Percentiles rank a stretch among this genome's conserved stretches.
Evolutionary conservation across 2,797 vertebrate species (phyloP).

Genomic region (Hydrophis major): DNA sequence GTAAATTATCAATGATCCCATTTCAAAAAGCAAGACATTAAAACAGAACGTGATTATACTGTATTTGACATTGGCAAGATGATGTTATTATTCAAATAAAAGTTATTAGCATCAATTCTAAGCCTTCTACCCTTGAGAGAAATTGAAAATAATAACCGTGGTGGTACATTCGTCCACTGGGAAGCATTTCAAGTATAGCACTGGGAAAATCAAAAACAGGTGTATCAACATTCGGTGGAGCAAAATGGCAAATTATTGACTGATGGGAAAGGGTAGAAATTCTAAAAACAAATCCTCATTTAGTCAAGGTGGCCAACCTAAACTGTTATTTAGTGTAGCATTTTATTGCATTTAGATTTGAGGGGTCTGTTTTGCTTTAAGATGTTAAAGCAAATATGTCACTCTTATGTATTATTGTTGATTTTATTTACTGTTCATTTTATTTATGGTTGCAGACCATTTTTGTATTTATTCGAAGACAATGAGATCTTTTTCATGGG

Average conservation of each 20-base stretch:
- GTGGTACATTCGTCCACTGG: neutral
- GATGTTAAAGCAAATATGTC: neutral
- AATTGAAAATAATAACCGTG: neutral
- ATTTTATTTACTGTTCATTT: neutral
- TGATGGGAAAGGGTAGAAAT: neutral
- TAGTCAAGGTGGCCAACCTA: neutral
- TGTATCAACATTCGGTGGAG: neutral
- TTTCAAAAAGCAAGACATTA: neutral
- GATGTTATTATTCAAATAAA: neutral
- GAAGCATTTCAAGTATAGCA: neutral
- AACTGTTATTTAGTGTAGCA: neutral
- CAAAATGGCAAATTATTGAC: neutral
- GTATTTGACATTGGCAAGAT: neutral
- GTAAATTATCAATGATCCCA: neutral
- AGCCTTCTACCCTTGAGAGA: neutral
- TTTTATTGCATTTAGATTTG: neutral
- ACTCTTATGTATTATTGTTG: neutral
- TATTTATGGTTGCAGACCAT: neutral
- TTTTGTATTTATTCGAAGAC: neutral
- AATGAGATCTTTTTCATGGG: neutral
- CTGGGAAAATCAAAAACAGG: neutral
- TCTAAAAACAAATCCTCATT: neutral
- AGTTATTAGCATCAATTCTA: neutral
- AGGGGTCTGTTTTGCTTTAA: neutral
- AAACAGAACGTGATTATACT: neutral